These are phyloP conservation scores for Grantiella picta DNA, from an alignment of 2,113 vertebrate genomes.

Conservation along the genomic window DNA sequence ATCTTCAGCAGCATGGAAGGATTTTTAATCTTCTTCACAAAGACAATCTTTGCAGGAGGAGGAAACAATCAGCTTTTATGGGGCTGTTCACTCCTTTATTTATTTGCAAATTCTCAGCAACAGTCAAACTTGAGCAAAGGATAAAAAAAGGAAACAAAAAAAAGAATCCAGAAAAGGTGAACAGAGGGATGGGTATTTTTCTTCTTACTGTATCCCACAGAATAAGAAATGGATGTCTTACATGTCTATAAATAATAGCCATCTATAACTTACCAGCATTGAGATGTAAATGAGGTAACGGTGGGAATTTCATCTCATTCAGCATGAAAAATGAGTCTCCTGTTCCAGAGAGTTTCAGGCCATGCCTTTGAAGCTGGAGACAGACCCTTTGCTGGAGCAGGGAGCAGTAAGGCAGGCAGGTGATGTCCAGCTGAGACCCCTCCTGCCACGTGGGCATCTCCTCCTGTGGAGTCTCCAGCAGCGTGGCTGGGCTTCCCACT, in stretches of 20 bases:
- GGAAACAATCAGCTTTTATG: constrained; percentile 50
- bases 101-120: constrained; percentile 48
- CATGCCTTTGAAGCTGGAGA: neutral
- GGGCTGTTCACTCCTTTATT: constrained; percentile 36
- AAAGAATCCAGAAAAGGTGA: neutral
- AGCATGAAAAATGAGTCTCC: constrained; percentile 17
- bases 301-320: constrained; percentile 38
- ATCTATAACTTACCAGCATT: constrained; percentile 31
- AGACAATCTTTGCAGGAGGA: constrained; percentile 32
- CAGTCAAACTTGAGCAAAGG: constrained; percentile 32
- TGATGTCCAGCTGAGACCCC: neutral
- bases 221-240: constrained; percentile 30
- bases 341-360: neutral
- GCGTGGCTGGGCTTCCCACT: accelerated
- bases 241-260: constrained; percentile 37
- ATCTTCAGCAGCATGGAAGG: neutral
- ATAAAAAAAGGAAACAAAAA: neutral
- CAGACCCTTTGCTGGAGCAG: neutral
- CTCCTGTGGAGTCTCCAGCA: neutral
- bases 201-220: neutral
- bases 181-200: neutral
- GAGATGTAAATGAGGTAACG: constrained; percentile 60
- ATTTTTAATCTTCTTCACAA: constrained; percentile 57
- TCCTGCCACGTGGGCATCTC: accelerated
- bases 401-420: neutral